Conservation (phyloP, 2,888 invertebrate species). For the Muschampia staudingeri region DNA sequence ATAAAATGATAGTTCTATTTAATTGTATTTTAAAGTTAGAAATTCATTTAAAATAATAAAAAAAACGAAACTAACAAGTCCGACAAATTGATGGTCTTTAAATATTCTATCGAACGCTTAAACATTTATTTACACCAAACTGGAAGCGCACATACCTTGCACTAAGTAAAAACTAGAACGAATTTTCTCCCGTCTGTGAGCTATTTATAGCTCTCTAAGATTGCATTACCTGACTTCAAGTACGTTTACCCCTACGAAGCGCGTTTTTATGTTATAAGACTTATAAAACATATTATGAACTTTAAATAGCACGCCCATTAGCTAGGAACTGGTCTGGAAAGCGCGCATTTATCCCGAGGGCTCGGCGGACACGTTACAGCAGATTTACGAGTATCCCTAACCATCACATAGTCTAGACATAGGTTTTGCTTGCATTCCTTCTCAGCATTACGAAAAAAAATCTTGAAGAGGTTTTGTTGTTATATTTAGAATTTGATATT, state of each 20-base stretch:
- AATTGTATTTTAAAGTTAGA: no score
- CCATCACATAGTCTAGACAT: slow-evolving; percentile 54
- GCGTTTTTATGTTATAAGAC: slow-evolving; percentile 73
- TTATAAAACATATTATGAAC: slow-evolving; percentile 68
- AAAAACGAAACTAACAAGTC: background rate
- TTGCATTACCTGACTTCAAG: slow-evolving; percentile 67
- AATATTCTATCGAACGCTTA: slow-evolving; percentile 7
- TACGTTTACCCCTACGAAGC: slow-evolving; percentile 73
- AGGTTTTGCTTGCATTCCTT: slow-evolving; percentile 43
- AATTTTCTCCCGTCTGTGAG: slow-evolving; percentile 69
- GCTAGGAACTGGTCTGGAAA: slow-evolving; percentile 71
- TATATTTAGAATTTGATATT: no score
- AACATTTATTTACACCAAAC: slow-evolving; percentile 55
- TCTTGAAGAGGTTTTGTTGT: background rate
- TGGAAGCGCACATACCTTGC: slow-evolving; percentile 59
- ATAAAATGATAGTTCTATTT: no score
- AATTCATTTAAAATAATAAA: background rate
- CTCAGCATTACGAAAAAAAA: background rate
- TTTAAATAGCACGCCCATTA: slow-evolving; percentile 76
- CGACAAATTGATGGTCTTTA: no score
- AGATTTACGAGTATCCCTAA: slow-evolving; percentile 60
- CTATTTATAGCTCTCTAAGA: slow-evolving; percentile 73
- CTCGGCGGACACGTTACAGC: slow-evolving; percentile 50
- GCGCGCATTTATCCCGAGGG: slow-evolving; percentile 64
- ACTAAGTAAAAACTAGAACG: slow-evolving; percentile 73